Percentiles rank a stretch among this genome's conserved stretches.
Evolutionary conservation across 2,888 invertebrate species (phyloP).

Genomic region (Lasioglossum vierecki): DNA sequence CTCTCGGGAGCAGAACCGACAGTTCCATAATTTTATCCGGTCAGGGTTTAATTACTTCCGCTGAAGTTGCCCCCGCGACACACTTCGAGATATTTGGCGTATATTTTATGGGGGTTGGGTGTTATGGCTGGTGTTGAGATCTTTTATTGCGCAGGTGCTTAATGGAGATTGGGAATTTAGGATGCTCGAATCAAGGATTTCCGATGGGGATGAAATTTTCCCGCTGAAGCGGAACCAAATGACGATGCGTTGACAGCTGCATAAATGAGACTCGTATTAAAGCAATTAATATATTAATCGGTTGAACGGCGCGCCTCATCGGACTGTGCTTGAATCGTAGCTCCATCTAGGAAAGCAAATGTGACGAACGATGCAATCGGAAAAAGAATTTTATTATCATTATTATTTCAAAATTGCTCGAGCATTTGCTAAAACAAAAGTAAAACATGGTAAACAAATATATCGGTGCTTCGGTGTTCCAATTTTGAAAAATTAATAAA

Average conservation of each 20-base stretch:
- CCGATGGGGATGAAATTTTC: neutral
- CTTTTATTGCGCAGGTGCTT: slow-evolving; percentile 22
- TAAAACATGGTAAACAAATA: too few relatives aligned
- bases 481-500: too few relatives aligned
- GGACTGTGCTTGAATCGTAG: neutral
- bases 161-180: slow-evolving; percentile 16
- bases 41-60: slow-evolving; percentile 32
- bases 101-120: slow-evolving; percentile 4
- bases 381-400: neutral
- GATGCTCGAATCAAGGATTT: slow-evolving; percentile 1
- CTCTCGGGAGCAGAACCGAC: slow-evolving; percentile 28
- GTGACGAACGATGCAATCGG: neutral
- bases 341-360: neutral
- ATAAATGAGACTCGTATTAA: slow-evolving; percentile 5
- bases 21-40: slow-evolving; percentile 32
- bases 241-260: neutral
- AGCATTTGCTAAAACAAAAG: too few relatives aligned
- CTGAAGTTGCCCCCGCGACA: neutral
- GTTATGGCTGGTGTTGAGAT: neutral
- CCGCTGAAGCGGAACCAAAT: slow-evolving; percentile 7
- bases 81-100: neutral
- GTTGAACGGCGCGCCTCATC: neutral
- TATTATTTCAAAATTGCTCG: neutral
- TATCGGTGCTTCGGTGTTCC: too few relatives aligned
- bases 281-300: slow-evolving; percentile 4